Evolutionary conservation across 2,797 vertebrate genomes (phyloP), one percentile per base, ranked within the genome.

Genomic region (Syngnathus acus): DNA sequence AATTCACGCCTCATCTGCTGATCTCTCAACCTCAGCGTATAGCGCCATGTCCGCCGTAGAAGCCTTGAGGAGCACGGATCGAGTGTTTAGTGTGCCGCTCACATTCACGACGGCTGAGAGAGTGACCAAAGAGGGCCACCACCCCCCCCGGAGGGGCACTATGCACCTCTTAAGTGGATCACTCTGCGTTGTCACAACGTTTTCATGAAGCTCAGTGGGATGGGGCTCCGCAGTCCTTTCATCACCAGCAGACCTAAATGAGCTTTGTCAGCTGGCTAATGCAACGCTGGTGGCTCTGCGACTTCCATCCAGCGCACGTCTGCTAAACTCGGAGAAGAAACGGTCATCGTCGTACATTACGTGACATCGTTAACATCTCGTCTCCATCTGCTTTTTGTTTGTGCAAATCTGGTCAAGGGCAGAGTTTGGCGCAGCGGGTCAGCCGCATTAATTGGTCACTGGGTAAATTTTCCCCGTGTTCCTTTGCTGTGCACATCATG

Each of bases 251-350:
- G 69, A 76, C 78, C 73, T 61, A 87, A 90, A 90, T 84, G 78
- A 87, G 86, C 78, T 77, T 81, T 90, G 89, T 90, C 89, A 91
- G 75, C 81, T 85, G 51, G 71, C 86, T 86, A 87, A 89, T 87
- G 82, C 83, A 74, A 62, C 5, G 64, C 76, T 82, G 81, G 82
- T 85, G 81, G 84, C 76, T 64, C 68, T 71, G 81, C 72, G 67
- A 80, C 76, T 72, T 78, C 57, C 37, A 14, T 11, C 21, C 65
- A 79, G 73, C 3, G 71, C 68, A 68, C 67, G 67, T 71, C 67
- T 80, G 75, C 50, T 65, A 73, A 68, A 3, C 32, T 32, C 32
- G 32, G 4, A 32, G 32, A 32, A 4, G 32, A 32, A 66, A 67
- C 39, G 6, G 57, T 76, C 68, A 73, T 60, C 69, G 73, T 69